These are phyloP conservation scores for Nesometra sesokonis DNA, from an alignment of 35 echinoderm and acorn worm species.

Conservation along the genomic window DNA sequence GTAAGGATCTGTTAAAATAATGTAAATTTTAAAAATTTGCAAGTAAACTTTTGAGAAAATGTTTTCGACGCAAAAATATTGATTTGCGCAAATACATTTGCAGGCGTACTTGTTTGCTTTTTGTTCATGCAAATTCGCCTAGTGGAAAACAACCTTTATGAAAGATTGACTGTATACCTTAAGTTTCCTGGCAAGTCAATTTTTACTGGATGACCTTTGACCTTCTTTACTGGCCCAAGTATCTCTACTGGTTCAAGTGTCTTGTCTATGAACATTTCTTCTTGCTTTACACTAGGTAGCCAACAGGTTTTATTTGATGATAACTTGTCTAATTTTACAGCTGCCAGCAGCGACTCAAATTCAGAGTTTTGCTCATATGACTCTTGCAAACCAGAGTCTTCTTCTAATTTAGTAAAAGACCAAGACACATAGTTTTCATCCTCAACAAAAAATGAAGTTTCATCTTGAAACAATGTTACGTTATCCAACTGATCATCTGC, in stretches of 20 bases:
- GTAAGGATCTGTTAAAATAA: no score
- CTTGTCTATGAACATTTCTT: neutral
- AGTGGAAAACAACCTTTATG: no score
- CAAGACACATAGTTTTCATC: neutral
- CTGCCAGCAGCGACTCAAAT: neutral
- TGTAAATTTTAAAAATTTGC: no score
- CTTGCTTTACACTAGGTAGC: neutral
- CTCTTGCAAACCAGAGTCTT: neutral
- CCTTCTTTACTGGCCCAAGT: neutral
- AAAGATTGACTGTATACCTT: neutral
- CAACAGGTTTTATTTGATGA: neutral
- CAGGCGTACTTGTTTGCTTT: no score
- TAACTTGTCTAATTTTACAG: neutral
- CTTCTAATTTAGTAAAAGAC: neutral
- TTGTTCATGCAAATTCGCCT: no score
- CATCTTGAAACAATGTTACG: neutral
- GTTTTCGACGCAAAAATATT: no score
- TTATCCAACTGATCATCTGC: neutral
- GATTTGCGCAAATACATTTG: no score
- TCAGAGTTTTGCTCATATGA: neutral
- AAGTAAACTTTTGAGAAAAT: no score
- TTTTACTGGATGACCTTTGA: neutral
- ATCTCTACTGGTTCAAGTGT: neutral
- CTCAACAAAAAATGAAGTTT: neutral
- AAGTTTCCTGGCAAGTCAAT: neutral